These are phyloP conservation scores for Rutilus rutilus DNA, from an alignment of 2,113 vertebrate species.

Conservation along the genomic window DNA sequence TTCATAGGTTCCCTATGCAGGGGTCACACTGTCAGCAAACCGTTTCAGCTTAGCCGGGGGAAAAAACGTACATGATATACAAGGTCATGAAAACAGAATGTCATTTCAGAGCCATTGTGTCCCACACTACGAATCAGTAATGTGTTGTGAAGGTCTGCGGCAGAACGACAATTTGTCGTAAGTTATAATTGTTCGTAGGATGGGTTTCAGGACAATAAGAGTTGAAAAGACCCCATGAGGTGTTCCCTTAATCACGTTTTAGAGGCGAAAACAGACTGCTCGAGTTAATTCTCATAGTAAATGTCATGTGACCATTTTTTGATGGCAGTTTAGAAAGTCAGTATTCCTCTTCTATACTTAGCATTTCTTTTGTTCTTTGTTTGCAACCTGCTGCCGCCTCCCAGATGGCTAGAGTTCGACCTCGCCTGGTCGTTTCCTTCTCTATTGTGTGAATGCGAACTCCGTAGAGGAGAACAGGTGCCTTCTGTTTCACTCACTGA, in stretches of 20 bases:
- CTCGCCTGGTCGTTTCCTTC: background rate
- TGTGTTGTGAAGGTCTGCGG: constrained; percentile 15
- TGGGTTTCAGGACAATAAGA: background rate
- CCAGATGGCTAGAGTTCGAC: constrained; percentile 25
- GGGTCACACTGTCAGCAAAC: constrained; percentile 60
- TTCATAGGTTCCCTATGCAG: constrained; percentile 57
- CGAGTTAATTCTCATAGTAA: background rate
- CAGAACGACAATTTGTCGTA: background rate
- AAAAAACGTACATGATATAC: constrained; percentile 33
- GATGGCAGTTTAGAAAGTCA: background rate
- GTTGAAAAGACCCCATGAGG: background rate
- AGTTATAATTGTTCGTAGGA: background rate
- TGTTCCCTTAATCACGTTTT: background rate
- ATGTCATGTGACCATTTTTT: background rate
- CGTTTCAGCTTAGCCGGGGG: constrained; percentile 63
- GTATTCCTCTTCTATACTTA: background rate
- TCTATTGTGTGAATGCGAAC: constrained; percentile 35
- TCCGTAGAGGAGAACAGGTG: constrained; percentile 44
- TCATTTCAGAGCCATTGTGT: constrained; percentile 29
- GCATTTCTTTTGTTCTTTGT: constrained; percentile 18
- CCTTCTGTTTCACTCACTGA: constrained; percentile 15
- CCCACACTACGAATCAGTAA: constrained; percentile 21
- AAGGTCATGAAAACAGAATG: constrained; percentile 43
- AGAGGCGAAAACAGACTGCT: background rate
- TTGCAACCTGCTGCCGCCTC: constrained; percentile 31